Percentiles rank a stretch among this genome's conserved stretches.
Conservation (phyloP, 2,888 invertebrate genomes). For the Philopedon plagiatum region DNA sequence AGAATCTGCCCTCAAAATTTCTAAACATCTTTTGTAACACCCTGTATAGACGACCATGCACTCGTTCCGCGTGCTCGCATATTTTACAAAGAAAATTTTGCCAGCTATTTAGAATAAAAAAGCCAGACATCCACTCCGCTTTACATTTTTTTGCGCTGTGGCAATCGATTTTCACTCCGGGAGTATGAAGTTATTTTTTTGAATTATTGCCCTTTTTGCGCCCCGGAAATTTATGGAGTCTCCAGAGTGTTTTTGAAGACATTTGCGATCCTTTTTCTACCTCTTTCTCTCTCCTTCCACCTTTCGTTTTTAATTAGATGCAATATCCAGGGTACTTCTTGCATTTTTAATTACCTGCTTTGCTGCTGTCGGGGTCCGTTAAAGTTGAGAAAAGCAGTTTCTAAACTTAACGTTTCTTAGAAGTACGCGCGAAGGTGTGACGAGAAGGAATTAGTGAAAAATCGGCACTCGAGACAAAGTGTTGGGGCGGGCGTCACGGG, state of each 20-base stretch:
- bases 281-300: slow-evolving; percentile 57
- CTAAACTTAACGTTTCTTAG: slow-evolving; percentile 43
- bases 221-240: slow-evolving; percentile 60
- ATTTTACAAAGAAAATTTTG: neutral
- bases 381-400: slow-evolving; percentile 45
- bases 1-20: no score
- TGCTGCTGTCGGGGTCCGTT: slow-evolving; percentile 45
- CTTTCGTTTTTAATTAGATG: slow-evolving; percentile 60
- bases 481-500: slow-evolving; percentile 31
- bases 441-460: slow-evolving; percentile 44
- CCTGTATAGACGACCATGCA: no score
- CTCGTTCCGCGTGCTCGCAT: no score
- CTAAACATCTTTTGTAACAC: no score
- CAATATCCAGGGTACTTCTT: slow-evolving; percentile 59
- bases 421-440: slow-evolving; percentile 29
- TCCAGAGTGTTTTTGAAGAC: slow-evolving; percentile 61
- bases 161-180: slow-evolving; percentile 11
- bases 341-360: slow-evolving; percentile 60
- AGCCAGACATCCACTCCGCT: neutral
- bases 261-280: slow-evolving; percentile 58
- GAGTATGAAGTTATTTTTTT: slow-evolving; percentile 19
- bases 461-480: slow-evolving; percentile 40
- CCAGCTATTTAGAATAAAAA: neutral
- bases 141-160: neutral
- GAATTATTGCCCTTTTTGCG: slow-evolving; percentile 42